Base-by-base conservation (phyloP, 2,888 invertebrate genomes). In the Brachynemurus nebulosus region DNA sequence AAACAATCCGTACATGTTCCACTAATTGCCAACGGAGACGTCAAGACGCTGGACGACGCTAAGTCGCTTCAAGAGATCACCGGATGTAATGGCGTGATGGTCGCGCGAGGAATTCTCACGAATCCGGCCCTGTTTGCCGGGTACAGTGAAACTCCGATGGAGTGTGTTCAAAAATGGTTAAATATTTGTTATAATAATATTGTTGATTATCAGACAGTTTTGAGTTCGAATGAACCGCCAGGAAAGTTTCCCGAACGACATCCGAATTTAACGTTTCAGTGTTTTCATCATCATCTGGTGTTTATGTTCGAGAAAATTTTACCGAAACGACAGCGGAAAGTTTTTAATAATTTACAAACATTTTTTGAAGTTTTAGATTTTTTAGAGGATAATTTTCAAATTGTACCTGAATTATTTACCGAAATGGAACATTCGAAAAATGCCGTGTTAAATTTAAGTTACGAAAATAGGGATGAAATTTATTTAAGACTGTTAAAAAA, bases 221-320 rank as follows among this genome's bases (percentile, higher is more conserved):
- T 35, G 41, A 16, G n/a, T 19, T 4, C 20, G 14, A 12, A 35
- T 30, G n/a, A 18, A 11, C 50, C 44, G 2, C 58, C 62, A 21
- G 42, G 18, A 7, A 42, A 6, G 35, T 47, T 47, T 46, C 58
- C 69, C 35, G 69, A 74, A 18, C 65, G 68, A 49, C 76, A 83
- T 34, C 66, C 63, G 45, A 76, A 62, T 52, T 52, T 85, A 45
- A 74, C 78, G 41, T 95, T 86, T 62, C 79, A 85, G 52, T 80
- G 79, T 58, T 91, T 96, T 57, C 97, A 97, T 66, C 93, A 96
- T 61, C 97, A 97, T 66, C 72, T 97, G 49, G 88, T 91, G 41
- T 93, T 91, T 61, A 97, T 97, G 97, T 70, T 91, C 56, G 90
- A 92, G 56, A 83, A 81, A 62, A 60, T 83, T 30, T 68, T 95